Base-by-base conservation (phyloP, 2,888 invertebrate genomes). In the Cetonia aurata region DNA sequence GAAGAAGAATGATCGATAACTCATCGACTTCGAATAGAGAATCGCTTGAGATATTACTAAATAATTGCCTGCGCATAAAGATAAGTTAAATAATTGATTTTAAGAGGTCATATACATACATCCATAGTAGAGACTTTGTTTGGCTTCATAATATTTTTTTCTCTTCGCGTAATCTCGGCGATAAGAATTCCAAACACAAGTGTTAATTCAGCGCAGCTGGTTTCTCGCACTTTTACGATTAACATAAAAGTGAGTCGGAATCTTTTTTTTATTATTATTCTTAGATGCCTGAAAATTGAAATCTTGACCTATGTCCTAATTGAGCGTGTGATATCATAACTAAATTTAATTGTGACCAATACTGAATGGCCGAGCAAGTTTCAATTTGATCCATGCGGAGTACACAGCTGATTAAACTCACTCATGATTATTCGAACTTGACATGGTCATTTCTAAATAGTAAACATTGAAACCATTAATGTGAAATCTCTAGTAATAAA, bases 31-130 rank as follows among this genome's bases (percentile, higher is more conserved):
- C 41, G 42, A 41, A 53, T 1, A 25, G 53, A 55, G 41, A 55
- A 52, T 53, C 19, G 56, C 65, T 53, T 70, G 60, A 71, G 57
- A 41, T 57, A 60, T 59, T 57, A 60, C 67, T 42, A 71, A 71
- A 59, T 71, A 71, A 68, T 62, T 62, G 67, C 53, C 71, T 42
- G 59, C 62, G 65, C 56, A 62, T 33, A 56, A 71, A 67, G 71
- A 71, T 71, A 71, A 65, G 55, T 71, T 55, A 41, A 15, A 33
- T 68, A 68, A 71, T 71, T 68, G 68, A 71, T 56, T 68, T 65
- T 52, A 48, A 68, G 46, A 68, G 71, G 71, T 69, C 71, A 68
- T 9, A 55, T 15, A 15, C 37, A 37, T 10, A 9, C n/a, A n/a
- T 12, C 10, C 57, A 44, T 42, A 41, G 17, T 44, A 41, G n/a